Evolutionary conservation across 2,888 invertebrate genomes (phyloP).

Genomic region (Drosophila kuntzei): DNA sequence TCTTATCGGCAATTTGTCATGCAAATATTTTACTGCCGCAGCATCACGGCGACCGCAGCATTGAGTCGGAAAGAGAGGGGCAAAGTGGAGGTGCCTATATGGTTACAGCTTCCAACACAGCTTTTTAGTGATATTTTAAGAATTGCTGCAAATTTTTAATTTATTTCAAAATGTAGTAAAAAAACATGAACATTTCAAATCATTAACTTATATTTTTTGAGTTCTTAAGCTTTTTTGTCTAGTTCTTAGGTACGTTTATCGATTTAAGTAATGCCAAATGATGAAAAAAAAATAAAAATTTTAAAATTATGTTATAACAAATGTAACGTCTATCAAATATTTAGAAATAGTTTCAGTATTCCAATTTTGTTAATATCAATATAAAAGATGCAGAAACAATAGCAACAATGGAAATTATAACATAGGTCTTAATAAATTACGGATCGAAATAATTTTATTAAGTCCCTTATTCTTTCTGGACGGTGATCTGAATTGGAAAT

Average conservation of each 20-base stretch:
- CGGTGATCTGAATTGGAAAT: neutral
- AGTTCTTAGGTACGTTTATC: too few species aligned
- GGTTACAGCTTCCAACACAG: slow-evolving; percentile 3
- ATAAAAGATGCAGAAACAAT: too few species aligned
- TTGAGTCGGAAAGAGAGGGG: neutral
- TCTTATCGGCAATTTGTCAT: slow-evolving; percentile 83
- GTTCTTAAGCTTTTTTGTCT: too few species aligned
- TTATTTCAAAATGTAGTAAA: too few species aligned
- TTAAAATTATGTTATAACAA: too few species aligned
- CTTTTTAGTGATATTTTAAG: neutral
- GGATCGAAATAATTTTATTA: neutral
- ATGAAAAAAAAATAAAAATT: too few species aligned
- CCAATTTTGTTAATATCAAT: too few species aligned
- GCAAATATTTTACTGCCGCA: slow-evolving; percentile 75
- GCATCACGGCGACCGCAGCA: slow-evolving; percentile 25
- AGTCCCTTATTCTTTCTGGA: neutral
- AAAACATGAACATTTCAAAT: too few species aligned
- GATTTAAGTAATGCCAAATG: too few species aligned
- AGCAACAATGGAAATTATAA: neutral
- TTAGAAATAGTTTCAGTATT: too few species aligned
- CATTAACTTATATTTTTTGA: too few species aligned
- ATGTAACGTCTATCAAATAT: too few species aligned
- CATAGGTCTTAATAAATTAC: neutral
- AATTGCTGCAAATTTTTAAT: neutral
- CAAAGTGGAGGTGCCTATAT: neutral